A percentile compares a stretch with the other conserved stretches of the same genome.
Conservation (phyloP, 2,113 vertebrate species). For the Suricata suricatta region DNA sequence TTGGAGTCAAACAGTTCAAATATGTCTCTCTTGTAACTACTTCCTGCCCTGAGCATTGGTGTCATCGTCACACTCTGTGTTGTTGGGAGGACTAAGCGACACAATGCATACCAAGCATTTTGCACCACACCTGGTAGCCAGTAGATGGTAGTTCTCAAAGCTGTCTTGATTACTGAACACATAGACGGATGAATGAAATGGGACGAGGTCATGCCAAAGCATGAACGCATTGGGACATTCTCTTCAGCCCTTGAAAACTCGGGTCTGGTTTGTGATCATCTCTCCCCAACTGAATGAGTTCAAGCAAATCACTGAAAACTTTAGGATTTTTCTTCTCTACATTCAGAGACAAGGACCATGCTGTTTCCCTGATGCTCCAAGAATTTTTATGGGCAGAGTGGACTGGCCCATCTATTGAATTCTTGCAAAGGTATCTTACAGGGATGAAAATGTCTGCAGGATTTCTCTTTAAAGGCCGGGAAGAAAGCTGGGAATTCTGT, state of each 20-base stretch:
- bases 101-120: background rate
- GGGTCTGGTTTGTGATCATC: background rate
- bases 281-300: background rate
- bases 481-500: background rate
- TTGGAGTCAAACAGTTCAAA: background rate
- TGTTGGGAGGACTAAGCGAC: background rate
- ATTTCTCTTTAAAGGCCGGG: background rate
- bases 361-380: background rate
- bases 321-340: background rate
- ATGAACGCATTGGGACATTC: background rate
- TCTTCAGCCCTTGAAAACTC: background rate
- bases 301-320: background rate
- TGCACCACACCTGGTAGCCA: background rate
- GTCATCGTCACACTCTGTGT: background rate
- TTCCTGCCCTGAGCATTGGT: background rate
- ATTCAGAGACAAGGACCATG: background rate
- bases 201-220: background rate
- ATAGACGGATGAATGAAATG: background rate
- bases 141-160: background rate
- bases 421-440: background rate
- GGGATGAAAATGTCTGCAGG: background rate
- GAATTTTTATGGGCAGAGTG: background rate
- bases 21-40: background rate
- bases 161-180: background rate
- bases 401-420: background rate